Percentiles rank a stretch among this genome's conserved stretches.
phyloP scores from a whole-genome alignment of 1,140 invertebrate genomes.

The Gerris buenoi region DNA sequence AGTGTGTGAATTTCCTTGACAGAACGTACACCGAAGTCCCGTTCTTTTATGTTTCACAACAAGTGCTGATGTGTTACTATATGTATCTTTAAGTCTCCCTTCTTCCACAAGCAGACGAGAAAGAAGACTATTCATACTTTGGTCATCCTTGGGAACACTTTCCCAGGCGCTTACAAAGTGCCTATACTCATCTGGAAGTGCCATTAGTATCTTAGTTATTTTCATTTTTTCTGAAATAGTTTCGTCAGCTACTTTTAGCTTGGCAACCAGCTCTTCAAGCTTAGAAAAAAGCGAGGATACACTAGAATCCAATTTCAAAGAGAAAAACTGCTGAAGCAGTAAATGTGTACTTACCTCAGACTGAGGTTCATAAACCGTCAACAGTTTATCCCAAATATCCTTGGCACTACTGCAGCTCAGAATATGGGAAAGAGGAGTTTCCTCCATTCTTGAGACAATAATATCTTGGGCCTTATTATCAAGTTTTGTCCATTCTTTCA shows the following conservation, averaged over 20 bases:
- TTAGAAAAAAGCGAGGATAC: neutral
- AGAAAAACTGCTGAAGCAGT: neutral
- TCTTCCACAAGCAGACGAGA: neutral
- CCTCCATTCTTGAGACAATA: neutral
- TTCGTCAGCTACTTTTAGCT: neutral
- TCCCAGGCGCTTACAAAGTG: neutral
- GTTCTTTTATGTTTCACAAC: too few relatives aligned
- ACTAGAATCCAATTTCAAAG: neutral
- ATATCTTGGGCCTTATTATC: neutral
- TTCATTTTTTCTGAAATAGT: neutral
- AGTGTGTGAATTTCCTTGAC: neutral
- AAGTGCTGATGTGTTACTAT: neutral
- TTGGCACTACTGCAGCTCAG: neutral
- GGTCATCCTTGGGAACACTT: neutral
- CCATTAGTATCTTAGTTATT: neutral
- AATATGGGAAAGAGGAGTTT: neutral
- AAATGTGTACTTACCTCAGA: neutral
- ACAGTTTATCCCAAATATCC: neutral
- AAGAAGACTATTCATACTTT: neutral
- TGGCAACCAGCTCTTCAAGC: neutral
- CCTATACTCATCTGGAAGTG: neutral
- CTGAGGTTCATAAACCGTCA: neutral
- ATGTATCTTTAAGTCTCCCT: neutral
- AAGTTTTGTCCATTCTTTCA: neutral
- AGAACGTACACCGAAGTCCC: neutral